Percentiles rank a stretch among this genome's conserved stretches.
phyloP scores from a whole-genome alignment of 2,888 invertebrate species.

The Drosophila yooni region DNA sequence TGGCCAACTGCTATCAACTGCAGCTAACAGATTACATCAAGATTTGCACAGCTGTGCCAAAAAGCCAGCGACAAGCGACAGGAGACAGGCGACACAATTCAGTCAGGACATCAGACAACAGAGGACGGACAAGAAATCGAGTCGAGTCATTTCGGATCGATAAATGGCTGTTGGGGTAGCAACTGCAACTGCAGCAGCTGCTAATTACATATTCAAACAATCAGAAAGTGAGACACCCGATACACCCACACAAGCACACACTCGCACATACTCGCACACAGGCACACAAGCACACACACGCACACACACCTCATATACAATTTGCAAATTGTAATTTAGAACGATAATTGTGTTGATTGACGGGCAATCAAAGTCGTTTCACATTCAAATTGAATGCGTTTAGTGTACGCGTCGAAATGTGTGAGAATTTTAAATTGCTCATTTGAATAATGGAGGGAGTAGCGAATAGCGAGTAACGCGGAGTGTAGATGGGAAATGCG shows the following conservation, averaged over 20 bases:
- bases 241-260: not conserved
- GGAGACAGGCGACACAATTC: slow-evolving; percentile 6
- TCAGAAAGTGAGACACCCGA: not conserved
- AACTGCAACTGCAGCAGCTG: slow-evolving; percentile 5
- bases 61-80: not conserved
- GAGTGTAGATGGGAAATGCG: not conserved
- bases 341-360: slow-evolving; percentile 48
- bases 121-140: slow-evolving; percentile 18
- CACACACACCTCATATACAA: not conserved
- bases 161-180: slow-evolving; percentile 13
- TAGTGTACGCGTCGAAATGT: slow-evolving; percentile 1
- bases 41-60: slow-evolving; percentile 1
- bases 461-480: not conserved
- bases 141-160: slow-evolving; percentile 44
- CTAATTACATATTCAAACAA: slow-evolving; percentile 41
- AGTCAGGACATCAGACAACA: slow-evolving; percentile 4
- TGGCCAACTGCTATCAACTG: slow-evolving; percentile 38
- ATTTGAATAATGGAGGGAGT: not conserved
- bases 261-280: not conserved
- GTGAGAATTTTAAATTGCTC: not conserved
- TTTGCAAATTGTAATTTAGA: slow-evolving; percentile 42
- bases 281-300: not conserved
- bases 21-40: slow-evolving; percentile 28
- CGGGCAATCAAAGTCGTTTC: slow-evolving; percentile 51
- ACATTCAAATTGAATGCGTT: slow-evolving; percentile 41